Evolutionary conservation across 2,888 invertebrate genomes (phyloP).

Genomic region (Alloscopus bannaensis): DNA sequence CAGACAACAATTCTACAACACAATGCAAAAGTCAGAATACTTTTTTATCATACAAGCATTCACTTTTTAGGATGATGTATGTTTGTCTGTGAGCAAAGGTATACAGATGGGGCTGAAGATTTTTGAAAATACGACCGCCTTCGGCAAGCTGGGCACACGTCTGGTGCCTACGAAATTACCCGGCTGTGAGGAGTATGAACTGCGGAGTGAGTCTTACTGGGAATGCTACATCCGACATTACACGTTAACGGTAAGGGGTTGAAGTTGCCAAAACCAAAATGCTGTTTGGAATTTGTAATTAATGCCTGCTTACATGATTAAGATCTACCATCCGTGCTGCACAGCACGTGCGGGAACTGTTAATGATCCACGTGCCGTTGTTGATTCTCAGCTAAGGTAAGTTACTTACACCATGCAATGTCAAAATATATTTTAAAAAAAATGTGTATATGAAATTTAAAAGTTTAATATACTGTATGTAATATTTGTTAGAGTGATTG

Average conservation of each 20-base stretch:
- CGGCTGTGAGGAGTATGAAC: constrained; percentile 60
- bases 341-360: constrained; percentile 52
- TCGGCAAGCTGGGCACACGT: constrained; percentile 65
- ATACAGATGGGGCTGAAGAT: constrained; percentile 55
- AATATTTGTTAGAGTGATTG: constrained; percentile 50
- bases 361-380: constrained; percentile 54
- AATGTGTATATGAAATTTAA: not conserved
- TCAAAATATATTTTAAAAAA: too few species aligned
- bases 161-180: constrained; percentile 68
- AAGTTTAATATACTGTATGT: not conserved
- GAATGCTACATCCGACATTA: constrained; percentile 68
- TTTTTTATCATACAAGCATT: too few species aligned
- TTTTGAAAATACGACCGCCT: constrained; percentile 67
- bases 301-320: constrained; percentile 67
- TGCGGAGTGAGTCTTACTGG: constrained; percentile 68
- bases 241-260: too few species aligned
- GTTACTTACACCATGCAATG: too few species aligned
- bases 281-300: too few species aligned
- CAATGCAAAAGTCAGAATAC: too few species aligned
- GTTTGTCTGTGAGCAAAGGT: constrained; percentile 30
- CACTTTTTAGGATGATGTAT: too few species aligned
- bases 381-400: constrained; percentile 64
- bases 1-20: too few species aligned
- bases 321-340: constrained; percentile 70
- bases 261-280: too few species aligned